A percentile compares a stretch with the other conserved stretches of the same genome.
Conservation (phyloP, 1,140 invertebrate species). For the Heliconius himera region DNA sequence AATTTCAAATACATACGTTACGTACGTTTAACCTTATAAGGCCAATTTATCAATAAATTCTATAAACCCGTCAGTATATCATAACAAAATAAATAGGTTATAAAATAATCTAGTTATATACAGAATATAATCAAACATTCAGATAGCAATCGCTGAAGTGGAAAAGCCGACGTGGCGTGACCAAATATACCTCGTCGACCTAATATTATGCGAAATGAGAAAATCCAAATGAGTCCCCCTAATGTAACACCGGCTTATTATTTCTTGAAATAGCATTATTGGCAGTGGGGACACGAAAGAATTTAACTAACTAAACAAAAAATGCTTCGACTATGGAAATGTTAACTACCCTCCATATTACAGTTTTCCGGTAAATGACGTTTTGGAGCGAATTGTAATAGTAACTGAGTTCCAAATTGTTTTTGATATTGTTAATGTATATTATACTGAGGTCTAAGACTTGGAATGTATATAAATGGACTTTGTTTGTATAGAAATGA, state of each 20-base stretch:
- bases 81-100: conserved; percentile 19
- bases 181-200: conserved; percentile 59
- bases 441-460: neutral
- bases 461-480: neutral
- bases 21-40: neutral
- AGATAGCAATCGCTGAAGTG: conserved; percentile 52
- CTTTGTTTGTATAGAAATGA: neutral
- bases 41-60: neutral
- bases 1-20: neutral
- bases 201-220: conserved; percentile 67
- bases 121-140: conserved; percentile 50
- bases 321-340: conserved; percentile 24
- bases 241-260: conserved; percentile 60
- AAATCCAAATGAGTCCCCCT: conserved; percentile 62
- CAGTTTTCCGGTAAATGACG: conserved; percentile 23
- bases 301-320: conserved; percentile 44
- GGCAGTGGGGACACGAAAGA: conserved; percentile 45
- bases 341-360: conserved; percentile 25
- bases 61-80: neutral
- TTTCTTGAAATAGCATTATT: conserved; percentile 58
- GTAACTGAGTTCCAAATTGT: neutral
- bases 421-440: neutral
- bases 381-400: conserved; percentile 15
- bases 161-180: conserved; percentile 59
- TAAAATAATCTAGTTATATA: conserved; percentile 34